phyloP scores from a whole-genome alignment of 2,888 invertebrate genomes.

The Cremastinae sp. region DNA sequence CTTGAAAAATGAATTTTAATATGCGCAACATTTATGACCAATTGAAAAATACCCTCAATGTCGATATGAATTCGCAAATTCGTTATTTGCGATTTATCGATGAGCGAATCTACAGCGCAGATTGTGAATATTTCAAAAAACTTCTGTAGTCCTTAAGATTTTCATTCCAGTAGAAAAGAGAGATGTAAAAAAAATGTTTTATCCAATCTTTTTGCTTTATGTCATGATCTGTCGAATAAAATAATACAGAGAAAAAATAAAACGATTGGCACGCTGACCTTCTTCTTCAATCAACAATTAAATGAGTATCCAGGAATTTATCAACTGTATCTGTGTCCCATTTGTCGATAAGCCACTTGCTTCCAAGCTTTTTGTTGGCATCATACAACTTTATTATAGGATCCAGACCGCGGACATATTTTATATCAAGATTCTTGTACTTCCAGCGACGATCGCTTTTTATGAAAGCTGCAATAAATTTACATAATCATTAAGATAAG shows the following conservation, averaged over 20 bases:
- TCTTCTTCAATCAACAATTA: slow-evolving; percentile 77
- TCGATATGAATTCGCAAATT: too few species aligned
- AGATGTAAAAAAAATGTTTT: slow-evolving; percentile 49
- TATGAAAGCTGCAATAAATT: slow-evolving; percentile 88
- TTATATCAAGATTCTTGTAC: slow-evolving; percentile 94
- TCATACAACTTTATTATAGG: slow-evolving; percentile 96
- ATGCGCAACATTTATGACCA: too few species aligned
- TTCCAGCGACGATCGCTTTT: slow-evolving; percentile 94
- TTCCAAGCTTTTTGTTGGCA: slow-evolving; percentile 90
- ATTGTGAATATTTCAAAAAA: slow-evolving; percentile 49
- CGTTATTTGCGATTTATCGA: too few species aligned
- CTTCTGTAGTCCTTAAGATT: slow-evolving; percentile 62
- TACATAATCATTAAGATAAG: slow-evolving; percentile 26
- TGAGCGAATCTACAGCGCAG: neutral
- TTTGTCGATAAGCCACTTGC: slow-evolving; percentile 96
- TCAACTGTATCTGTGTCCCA: slow-evolving; percentile 99
- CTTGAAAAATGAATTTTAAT: too few species aligned
- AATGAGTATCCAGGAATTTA: slow-evolving; percentile 95
- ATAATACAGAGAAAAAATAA: slow-evolving; percentile 5
- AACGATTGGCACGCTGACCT: slow-evolving; percentile 26
- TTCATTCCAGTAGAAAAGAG: slow-evolving; percentile 67
- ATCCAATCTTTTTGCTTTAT: slow-evolving; percentile 52
- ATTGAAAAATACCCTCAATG: neutral
- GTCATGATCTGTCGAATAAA: slow-evolving; percentile 51
- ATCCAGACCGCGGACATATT: slow-evolving; percentile 95